phyloP scores from a whole-genome alignment of 2,113 vertebrate genomes.

The Campylomormyrus tamandua region DNA sequence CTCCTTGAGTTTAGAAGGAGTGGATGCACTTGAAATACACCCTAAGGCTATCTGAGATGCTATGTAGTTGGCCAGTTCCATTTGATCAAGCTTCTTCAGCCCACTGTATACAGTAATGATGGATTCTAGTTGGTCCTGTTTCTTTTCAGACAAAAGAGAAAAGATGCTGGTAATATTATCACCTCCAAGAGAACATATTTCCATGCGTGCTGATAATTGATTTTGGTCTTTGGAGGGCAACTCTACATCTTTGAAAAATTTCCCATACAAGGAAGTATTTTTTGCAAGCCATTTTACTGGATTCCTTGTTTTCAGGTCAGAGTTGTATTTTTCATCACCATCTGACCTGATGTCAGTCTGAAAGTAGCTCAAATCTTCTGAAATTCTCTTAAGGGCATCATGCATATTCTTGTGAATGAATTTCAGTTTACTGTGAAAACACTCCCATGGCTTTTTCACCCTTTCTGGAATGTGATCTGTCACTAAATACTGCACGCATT shows the following conservation, averaged over 20 bases:
- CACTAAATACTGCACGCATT: constrained; percentile 61
- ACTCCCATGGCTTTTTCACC: constrained; percentile 29
- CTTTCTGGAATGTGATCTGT: constrained; percentile 61
- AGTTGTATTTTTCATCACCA: constrained; percentile 36
- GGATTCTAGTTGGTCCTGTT: constrained; percentile 37
- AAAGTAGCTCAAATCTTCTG: constrained; percentile 71
- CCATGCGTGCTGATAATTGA: constrained; percentile 53
- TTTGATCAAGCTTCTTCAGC: constrained; percentile 48
- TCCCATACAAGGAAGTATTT: constrained; percentile 54
- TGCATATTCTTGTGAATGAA: constrained; percentile 52
- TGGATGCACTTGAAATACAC: constrained; percentile 48
- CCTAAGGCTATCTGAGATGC: constrained; percentile 57
- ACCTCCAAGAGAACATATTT: constrained; percentile 60
- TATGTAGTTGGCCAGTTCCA: constrained; percentile 62
- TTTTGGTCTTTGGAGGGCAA: neutral
- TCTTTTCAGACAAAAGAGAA: constrained; percentile 54
- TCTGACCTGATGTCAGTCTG: constrained; percentile 60
- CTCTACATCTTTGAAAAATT: constrained; percentile 49
- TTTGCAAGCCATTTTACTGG: constrained; percentile 59
- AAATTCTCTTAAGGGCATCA: constrained; percentile 67
- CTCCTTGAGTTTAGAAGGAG: constrained; percentile 36
- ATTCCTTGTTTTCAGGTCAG: constrained; percentile 48
- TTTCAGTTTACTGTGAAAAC: constrained; percentile 59
- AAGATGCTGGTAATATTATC: constrained; percentile 65
- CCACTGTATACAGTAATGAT: constrained; percentile 59